A percentile compares a stretch with the other conserved stretches of the same genome.
Evolutionary conservation across 2,113 vertebrate species (phyloP).

Genomic region (Peromyscus californicus): DNA sequence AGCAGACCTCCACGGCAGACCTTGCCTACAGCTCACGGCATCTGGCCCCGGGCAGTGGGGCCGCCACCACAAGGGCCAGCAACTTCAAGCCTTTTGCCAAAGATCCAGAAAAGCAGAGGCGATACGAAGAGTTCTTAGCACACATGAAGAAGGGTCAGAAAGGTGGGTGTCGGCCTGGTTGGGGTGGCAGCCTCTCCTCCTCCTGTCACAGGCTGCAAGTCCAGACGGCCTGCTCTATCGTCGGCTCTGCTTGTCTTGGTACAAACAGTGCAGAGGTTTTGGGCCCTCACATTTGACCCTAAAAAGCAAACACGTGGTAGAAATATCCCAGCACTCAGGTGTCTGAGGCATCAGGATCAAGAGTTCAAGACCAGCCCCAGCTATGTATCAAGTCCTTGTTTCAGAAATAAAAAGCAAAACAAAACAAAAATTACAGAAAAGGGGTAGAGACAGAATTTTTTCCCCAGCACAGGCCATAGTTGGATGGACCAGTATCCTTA

Average conservation of each 20-base stretch:
- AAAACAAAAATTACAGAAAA: not conserved
- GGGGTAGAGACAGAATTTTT: slow-evolving; percentile 3
- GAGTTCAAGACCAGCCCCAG: not conserved
- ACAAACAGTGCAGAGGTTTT: not conserved
- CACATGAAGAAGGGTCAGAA: slow-evolving; percentile 90
- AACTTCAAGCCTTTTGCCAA: slow-evolving; percentile 94
- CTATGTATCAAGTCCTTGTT: not conserved
- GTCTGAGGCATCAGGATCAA: not conserved
- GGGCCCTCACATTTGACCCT: not conserved
- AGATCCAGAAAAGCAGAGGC: slow-evolving; percentile 94
- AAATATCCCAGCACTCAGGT: not conserved
- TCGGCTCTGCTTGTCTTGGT: not conserved
- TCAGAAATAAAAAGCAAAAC: not conserved
- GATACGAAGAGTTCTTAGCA: slow-evolving; percentile 93
- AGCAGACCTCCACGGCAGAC: slow-evolving; percentile 74
- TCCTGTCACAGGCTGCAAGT: not conserved
- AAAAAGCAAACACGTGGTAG: not conserved
- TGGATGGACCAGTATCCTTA: not conserved
- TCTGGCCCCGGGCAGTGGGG: slow-evolving; percentile 5
- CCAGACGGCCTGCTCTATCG: rapidly evolving
- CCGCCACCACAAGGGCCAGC: slow-evolving; percentile 79
- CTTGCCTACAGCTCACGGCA: slow-evolving; percentile 79
- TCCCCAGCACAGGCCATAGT: not conserved
- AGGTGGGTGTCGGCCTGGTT: slow-evolving; percentile 86
- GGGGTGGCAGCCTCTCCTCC: rapidly evolving